phyloP scores from a whole-genome alignment of 2,113 vertebrate genomes.

The Piprites chloris region DNA sequence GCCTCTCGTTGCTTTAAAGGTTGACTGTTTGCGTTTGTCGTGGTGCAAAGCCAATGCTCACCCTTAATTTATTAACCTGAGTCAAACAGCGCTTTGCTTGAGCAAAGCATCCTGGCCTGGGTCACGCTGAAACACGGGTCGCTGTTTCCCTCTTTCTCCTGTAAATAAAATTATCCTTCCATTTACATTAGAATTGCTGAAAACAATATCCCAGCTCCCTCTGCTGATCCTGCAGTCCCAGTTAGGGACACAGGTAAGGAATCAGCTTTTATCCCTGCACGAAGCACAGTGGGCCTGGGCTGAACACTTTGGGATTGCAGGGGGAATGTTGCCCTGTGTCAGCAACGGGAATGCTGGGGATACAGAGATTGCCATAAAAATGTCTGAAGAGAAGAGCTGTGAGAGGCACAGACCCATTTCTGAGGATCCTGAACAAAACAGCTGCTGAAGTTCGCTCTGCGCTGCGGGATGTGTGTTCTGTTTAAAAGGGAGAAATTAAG shows the following conservation, averaged over 20 bases:
- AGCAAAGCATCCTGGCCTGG: not conserved
- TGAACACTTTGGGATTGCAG: not conserved
- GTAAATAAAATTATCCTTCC: slow-evolving; percentile 16
- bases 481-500: slow-evolving; percentile 34
- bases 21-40: not conserved
- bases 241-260: not conserved
- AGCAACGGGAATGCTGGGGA: not conserved
- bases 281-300: not conserved
- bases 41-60: not conserved
- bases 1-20: not conserved
- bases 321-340: not conserved
- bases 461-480: not conserved
- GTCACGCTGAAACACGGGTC: not conserved
- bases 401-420: not conserved
- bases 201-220: slow-evolving; percentile 37
- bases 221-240: slow-evolving; percentile 17
- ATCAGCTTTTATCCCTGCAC: not conserved
- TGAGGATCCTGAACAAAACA: not conserved
- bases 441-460: not conserved
- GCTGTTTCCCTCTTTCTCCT: not conserved
- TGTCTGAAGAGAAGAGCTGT: not conserved
- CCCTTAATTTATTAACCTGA: not conserved
- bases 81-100: not conserved
- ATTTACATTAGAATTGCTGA: not conserved
- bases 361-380: not conserved